Evolutionary conservation across 2,113 vertebrate genomes (phyloP).

Genomic region (Trogon surrucura): DNA sequence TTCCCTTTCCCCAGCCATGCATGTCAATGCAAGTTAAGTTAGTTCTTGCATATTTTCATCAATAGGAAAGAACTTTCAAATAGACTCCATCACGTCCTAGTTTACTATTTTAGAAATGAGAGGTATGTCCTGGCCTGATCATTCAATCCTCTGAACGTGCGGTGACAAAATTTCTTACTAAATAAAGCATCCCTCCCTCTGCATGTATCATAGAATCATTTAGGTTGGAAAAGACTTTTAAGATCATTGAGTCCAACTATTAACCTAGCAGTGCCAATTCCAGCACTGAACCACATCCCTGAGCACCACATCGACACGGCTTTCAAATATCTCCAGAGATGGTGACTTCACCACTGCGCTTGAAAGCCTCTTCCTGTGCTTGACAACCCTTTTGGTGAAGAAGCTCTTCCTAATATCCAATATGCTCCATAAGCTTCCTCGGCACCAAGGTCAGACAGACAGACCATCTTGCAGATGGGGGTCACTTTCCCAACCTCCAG

Average conservation of each 20-base stretch:
- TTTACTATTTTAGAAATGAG: background rate
- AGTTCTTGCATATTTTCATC: background rate
- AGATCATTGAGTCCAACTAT: background rate
- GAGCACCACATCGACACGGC: background rate
- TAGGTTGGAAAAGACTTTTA: background rate
- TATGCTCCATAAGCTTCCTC: too few relatives aligned
- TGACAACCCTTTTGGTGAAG: background rate
- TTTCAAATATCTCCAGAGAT: background rate
- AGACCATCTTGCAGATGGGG: too few relatives aligned
- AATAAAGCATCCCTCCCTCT: background rate
- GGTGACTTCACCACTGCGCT: background rate
- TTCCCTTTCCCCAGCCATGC: background rate
- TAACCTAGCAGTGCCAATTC: background rate
- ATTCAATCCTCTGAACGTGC: background rate
- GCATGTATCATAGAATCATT: background rate
- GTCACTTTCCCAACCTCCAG: background rate
- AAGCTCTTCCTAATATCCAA: background rate
- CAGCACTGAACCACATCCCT: background rate
- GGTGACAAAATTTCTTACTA: background rate
- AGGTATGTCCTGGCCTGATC: background rate
- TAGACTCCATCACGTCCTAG: background rate
- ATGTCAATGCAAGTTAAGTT: background rate
- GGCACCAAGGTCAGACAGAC: too few relatives aligned
- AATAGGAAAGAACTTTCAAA: background rate
- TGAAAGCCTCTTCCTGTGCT: background rate